Evolutionary conservation across 2,797 vertebrate genomes (phyloP), one percentile per base, ranked within the genome.

Genomic region (Sebastiscus albofasciatus): DNA sequence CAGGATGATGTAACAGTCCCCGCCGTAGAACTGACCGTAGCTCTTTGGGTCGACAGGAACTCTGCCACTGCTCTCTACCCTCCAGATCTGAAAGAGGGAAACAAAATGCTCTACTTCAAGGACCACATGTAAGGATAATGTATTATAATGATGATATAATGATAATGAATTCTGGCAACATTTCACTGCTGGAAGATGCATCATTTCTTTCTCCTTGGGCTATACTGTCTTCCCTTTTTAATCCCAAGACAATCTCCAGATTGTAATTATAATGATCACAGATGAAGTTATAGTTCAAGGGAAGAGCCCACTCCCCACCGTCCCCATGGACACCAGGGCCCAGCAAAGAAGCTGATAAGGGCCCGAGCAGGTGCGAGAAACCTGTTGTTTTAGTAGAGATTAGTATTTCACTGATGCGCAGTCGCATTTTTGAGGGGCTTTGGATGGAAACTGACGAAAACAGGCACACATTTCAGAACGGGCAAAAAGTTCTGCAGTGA

Each of bases 1-100:
- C 69, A 98, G 95, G 75, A 98, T 97, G 67, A 98, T 97, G 92
- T 98, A 98, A 90, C 97, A 97, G 91, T 98, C 97, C 1, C 97
- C 97, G 1, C 97, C 97, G 2, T 96, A 98, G 93, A 98, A 97
- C 80, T 98, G 97, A 0, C 97, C 97, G 0, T 96, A 97, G 0
- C 90, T 93, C 24, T 89, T 80, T 1, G 84, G 92, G 66, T 94
- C 94, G 9, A 97, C 82, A 20, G 94, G 95, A 54, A 97, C 89
- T 77, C 96, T 94, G 54, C 96, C 97, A 0, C 87, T 94, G 85
- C 92, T 96, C 88, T 98, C 97, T 72, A 98, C 96, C n/a, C 97
- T 96, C 97, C 97, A 98, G 73, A 98, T 96, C 97, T 98, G 81
- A 33, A 24, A 46, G 46, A 16, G 34, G 34, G 16, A 24, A 27